These are phyloP conservation scores for Hipposideros larvatus DNA, from an alignment of 2,797 vertebrate species.

Conservation along the genomic window DNA sequence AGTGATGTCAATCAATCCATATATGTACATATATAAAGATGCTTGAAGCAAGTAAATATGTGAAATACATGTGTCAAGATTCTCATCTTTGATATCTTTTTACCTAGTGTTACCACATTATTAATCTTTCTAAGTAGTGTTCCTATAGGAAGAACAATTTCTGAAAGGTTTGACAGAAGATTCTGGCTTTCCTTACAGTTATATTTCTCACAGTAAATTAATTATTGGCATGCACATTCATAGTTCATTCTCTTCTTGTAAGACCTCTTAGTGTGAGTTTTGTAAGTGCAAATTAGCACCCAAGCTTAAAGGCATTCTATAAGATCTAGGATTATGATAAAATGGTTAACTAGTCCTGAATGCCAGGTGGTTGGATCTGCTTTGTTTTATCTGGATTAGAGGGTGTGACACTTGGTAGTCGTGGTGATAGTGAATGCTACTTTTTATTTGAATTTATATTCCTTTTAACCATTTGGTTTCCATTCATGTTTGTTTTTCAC, in stretches of 20 bases:
- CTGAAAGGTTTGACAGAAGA: background rate
- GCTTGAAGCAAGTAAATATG: background rate
- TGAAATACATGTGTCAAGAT: background rate
- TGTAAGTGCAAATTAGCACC: background rate
- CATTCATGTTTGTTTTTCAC: background rate
- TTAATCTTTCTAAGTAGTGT: background rate
- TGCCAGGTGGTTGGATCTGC: background rate
- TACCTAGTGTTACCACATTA: background rate
- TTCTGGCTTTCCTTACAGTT: background rate
- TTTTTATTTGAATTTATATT: background rate
- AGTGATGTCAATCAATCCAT: background rate
- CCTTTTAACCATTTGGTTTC: background rate
- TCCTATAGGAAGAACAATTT: background rate
- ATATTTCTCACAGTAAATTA: background rate
- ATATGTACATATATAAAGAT: background rate
- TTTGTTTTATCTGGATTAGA: background rate
- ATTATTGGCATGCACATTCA: background rate
- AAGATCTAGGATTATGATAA: background rate
- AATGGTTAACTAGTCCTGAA: background rate
- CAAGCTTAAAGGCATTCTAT: background rate
- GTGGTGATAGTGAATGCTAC: background rate
- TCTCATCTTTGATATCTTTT: background rate
- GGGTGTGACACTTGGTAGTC: rapidly evolving
- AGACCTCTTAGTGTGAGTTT: background rate
- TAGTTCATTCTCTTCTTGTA: background rate